Base-by-base conservation (phyloP, 2,113 vertebrate genomes). In the Laterallus jamaicensis region DNA sequence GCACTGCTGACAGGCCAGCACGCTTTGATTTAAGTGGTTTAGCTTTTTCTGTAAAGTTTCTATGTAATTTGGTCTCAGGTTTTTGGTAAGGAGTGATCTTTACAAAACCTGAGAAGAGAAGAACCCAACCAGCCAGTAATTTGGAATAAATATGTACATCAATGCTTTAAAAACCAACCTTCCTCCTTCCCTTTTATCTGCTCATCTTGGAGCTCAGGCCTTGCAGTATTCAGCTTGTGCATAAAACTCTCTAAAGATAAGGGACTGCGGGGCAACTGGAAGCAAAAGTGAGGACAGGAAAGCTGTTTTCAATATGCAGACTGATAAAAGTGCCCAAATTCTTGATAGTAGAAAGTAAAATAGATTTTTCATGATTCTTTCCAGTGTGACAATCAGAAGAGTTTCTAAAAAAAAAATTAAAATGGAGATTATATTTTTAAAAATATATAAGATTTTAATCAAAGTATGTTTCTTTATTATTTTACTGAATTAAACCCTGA, bases 401-500 rank as follows among this genome's bases (percentile, higher is more conserved):
- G 17, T 66, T 80, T 84, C 56, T 62, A 29, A 58, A 85, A 80
- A 80, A 63, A 15, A 31, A 13, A 25, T 8, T 22, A 5, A 39
- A 0, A 31, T 2, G n/a, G 6, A 74, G 0, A 40, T 2, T 76
- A 9, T 74, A 77, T 80, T 40, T 2, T 0, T 0, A 20, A 90
- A 89, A 73, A 80, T 47, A 52, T 4, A 15, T 31, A 22, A 10
- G 17, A 84, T 93, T 95, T 90, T 42, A 80, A 73, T 76, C 37
- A 1, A 66, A 82, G 47, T 50, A 5, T 70, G 6, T 87, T 88
- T 59, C 9, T 62, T 88, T 67, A 79, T 89, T 92, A 37, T 90
- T 80, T 85, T 90, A 63, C 59, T 59, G 75, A 80, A 54, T 79
- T 84, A 79, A 62, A 78, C 15, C 5, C 25, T 0, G 6, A 15